phyloP scores from a whole-genome alignment of 64 coral and sea anemone genomes.

The Dendronephthya gigantea region DNA sequence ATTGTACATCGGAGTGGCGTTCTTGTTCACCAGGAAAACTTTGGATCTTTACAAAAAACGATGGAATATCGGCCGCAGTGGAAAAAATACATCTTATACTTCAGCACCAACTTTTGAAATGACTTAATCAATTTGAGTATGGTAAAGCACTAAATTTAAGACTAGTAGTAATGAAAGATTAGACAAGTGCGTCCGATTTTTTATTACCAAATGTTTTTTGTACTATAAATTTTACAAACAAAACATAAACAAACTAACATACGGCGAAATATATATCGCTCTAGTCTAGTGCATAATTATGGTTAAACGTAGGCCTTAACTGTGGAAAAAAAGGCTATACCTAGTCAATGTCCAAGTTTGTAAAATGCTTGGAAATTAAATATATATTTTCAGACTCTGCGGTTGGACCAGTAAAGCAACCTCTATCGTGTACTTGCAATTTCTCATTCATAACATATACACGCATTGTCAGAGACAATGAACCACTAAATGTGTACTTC shows the following conservation, averaged over 20 bases:
- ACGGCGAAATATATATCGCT: too few relatives aligned
- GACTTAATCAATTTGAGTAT: too few relatives aligned
- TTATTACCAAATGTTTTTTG: too few relatives aligned
- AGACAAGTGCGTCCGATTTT: too few relatives aligned
- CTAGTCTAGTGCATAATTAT: too few relatives aligned
- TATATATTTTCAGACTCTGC: slow-evolving; percentile 30
- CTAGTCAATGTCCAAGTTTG: slow-evolving; percentile 26
- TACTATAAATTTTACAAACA: too few relatives aligned
- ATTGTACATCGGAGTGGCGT: background rate
- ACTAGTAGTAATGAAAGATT: too few relatives aligned
- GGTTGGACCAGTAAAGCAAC: slow-evolving; percentile 22
- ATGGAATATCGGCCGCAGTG: background rate
- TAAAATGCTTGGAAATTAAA: slow-evolving; percentile 25
- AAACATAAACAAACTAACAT: too few relatives aligned
- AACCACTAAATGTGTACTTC: slow-evolving; percentile 22
- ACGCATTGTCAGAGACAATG: slow-evolving; percentile 12
- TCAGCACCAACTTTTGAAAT: background rate
- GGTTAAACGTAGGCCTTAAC: too few relatives aligned
- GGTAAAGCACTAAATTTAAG: too few relatives aligned
- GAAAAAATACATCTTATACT: too few relatives aligned
- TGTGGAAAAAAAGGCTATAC: too few relatives aligned
- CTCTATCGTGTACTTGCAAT: background rate
- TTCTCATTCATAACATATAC: slow-evolving; percentile 36
- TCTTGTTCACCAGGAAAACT: background rate
- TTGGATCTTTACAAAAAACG: background rate